These are phyloP conservation scores for Philaenus spumarius DNA, from an alignment of 1,140 invertebrate species.

Conservation along the genomic window DNA sequence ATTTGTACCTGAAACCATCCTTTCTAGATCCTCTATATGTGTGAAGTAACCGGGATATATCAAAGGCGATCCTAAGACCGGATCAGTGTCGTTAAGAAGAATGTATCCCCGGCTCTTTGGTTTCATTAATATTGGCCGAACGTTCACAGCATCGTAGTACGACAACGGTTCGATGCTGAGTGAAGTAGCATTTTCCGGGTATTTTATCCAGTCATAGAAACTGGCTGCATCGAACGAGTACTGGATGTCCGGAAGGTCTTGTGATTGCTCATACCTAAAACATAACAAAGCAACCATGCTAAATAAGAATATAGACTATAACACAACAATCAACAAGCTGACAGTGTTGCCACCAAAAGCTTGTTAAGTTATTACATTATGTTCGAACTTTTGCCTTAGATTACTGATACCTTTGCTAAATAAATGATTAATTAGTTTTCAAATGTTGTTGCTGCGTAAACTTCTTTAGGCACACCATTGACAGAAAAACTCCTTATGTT, in stretches of 20 bases:
- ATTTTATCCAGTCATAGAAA: slow-evolving; percentile 32
- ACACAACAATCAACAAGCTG: too few relatives aligned
- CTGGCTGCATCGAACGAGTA: slow-evolving; percentile 49
- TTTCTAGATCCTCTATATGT: slow-evolving; percentile 22
- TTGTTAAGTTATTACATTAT: too few relatives aligned
- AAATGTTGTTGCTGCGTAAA: too few relatives aligned
- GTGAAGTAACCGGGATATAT: slow-evolving; percentile 50
- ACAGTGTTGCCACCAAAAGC: too few relatives aligned
- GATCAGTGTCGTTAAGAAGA: slow-evolving; percentile 43
- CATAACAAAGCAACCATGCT: too few relatives aligned
- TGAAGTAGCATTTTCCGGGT: slow-evolving; percentile 35
- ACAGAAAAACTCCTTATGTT: too few relatives aligned
- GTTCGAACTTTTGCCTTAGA: too few relatives aligned
- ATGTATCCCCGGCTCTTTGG: slow-evolving; percentile 44
- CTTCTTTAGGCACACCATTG: too few relatives aligned
- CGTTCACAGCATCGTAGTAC: slow-evolving; percentile 30
- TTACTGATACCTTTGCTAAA: too few relatives aligned
- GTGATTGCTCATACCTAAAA: slow-evolving; percentile 21
- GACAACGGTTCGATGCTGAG: slow-evolving; percentile 31
- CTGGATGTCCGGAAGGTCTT: slow-evolving; percentile 54
- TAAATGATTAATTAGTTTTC: too few relatives aligned
- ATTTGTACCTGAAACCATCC: slow-evolving; percentile 26
- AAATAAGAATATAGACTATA: too few relatives aligned
- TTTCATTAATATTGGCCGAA: slow-evolving; percentile 42
- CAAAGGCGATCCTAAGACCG: slow-evolving; percentile 47